These are phyloP conservation scores for Onychomys leucogaster DNA, from an alignment of 2,797 vertebrate species.

Conservation along the genomic window DNA sequence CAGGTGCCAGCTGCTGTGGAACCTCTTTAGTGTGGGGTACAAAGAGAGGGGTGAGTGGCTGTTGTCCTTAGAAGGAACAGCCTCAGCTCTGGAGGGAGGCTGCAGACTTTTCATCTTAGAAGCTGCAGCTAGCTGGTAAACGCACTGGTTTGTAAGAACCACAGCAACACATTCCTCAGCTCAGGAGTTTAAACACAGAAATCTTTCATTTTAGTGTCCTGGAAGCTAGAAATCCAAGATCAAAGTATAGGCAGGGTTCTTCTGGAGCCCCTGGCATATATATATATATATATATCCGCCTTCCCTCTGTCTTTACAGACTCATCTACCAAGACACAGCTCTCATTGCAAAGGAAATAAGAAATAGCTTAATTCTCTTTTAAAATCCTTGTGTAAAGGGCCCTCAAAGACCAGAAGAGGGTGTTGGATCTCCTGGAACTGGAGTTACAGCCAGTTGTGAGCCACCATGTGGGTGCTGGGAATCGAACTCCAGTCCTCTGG, in stretches of 20 bases:
- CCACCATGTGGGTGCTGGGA: background rate
- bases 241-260: too few relatives aligned
- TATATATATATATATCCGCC: too few relatives aligned
- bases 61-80: background rate
- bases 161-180: background rate
- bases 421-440: background rate
- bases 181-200: background rate
- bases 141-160: background rate
- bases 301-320: background rate
- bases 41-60: background rate
- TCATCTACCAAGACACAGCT: background rate
- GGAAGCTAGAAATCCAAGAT: background rate
- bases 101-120: background rate
- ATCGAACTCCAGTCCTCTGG: background rate
- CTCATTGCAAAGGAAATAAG: background rate
- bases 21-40: rapidly evolving
- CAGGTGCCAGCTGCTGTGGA: background rate
- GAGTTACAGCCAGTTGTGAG: background rate
- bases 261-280: too few relatives aligned
- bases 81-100: background rate
- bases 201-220: background rate
- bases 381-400: background rate
- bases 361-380: background rate
- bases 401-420: background rate
- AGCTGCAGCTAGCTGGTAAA: background rate